phyloP scores from a whole-genome alignment of 2,113 vertebrate genomes.

The Melanostigma gelatinosum region DNA sequence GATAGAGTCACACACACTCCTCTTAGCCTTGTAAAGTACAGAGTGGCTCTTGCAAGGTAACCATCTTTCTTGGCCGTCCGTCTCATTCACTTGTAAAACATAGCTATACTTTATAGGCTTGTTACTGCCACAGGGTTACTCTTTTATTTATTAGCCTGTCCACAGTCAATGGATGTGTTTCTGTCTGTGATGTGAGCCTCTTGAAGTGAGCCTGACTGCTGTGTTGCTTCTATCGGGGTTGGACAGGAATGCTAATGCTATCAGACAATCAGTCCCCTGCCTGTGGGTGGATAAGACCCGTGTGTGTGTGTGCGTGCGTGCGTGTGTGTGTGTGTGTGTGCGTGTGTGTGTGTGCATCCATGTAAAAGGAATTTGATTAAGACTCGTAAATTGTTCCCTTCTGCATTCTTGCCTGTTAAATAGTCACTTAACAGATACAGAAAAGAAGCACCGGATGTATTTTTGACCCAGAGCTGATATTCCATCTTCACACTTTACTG shows the following conservation, averaged over 20 bases:
- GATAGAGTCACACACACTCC: slow-evolving; percentile 51
- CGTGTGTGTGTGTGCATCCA: slow-evolving; percentile 30
- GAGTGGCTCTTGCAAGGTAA: slow-evolving; percentile 57
- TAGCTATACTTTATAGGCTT: slow-evolving; percentile 80
- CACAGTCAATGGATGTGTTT: slow-evolving; percentile 73
- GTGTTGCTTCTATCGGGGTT: slow-evolving; percentile 67
- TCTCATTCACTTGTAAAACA: slow-evolving; percentile 83
- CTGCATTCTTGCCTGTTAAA: slow-evolving; percentile 25
- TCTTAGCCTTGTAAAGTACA: slow-evolving; percentile 71
- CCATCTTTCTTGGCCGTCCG: slow-evolving; percentile 69
- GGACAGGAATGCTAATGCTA: slow-evolving; percentile 79
- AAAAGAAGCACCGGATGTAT: neutral
- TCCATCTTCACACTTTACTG: neutral
- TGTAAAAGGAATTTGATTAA: slow-evolving; percentile 46
- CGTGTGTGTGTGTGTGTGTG: slow-evolving; percentile 6
- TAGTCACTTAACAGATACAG: neutral
- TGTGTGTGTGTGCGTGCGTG: slow-evolving; percentile 25
- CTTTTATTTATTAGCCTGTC: slow-evolving; percentile 83
- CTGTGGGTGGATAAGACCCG: slow-evolving; percentile 54
- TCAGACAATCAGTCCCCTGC: slow-evolving; percentile 75
- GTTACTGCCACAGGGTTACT: slow-evolving; percentile 79
- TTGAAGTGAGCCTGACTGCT: slow-evolving; percentile 78
- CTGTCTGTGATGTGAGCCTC: slow-evolving; percentile 73
- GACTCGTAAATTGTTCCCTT: slow-evolving; percentile 38
- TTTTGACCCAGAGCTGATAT: slow-evolving; percentile 9